Evolutionary conservation across 2,888 invertebrate species (phyloP), one percentile per base, ranked within the genome.

Genomic region (Cerastoderma edule): DNA sequence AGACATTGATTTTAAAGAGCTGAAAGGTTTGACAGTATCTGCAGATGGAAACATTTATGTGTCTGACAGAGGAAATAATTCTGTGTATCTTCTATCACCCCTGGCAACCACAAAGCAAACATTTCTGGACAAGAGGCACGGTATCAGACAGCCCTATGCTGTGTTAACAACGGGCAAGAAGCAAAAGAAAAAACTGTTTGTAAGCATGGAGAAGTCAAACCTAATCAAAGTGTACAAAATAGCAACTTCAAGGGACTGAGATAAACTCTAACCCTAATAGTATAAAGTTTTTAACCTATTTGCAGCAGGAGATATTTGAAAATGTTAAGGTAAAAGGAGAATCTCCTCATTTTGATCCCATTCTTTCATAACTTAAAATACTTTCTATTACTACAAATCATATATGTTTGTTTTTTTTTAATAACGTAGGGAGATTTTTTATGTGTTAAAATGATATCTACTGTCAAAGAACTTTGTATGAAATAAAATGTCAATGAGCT

Each of bases 161-260:
- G 10, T 60, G 10, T 19, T 60, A 22, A 27, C 39, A 4, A 60
- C 60, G 10, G 60, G 60, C 6, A 39, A 39, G 13, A 60, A 5
- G n/a, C n/a, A n/a, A 13, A 60, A 60, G 39, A 60, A 33, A 24
- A 60, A 60, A 22, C 27, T 60, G 24, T 60, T 24, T 60, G 39
- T 60, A 1, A 24, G 39, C n/a, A 60, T 60, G 60, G 60, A 39
- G 5, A 16, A 39, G 30, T 39, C 19, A 1, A 27, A 60, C 39
- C 22, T 22, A 4, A 39, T 60, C 60, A 60, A 60, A 60, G 60
- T 60, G 24, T 60, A 39, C 39, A 13, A 60, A 39, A 60, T 60
- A 19, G 35, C 60, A 39, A 39, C n/a, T n/a, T n/a, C n/a, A n/a
- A n/a, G n/a, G n/a, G n/a, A n/a, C n/a, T n/a, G n/a, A n/a, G n/a